Conservation (phyloP, 2,888 invertebrate species). For the Mesopsocus fuscifrons region DNA sequence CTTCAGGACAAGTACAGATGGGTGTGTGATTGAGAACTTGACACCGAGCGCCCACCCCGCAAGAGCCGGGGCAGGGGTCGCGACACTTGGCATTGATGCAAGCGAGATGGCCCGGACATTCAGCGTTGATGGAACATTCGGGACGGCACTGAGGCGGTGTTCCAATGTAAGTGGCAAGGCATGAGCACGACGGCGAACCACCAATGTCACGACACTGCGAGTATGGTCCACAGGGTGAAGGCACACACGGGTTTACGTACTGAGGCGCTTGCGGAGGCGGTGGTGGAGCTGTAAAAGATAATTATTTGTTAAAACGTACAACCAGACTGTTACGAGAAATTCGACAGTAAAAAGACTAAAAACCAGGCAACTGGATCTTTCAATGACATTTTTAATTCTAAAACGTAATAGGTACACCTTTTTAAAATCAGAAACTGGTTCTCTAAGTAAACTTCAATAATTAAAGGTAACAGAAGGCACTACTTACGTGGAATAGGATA, state of each 20-base stretch:
- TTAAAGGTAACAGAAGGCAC: too few species aligned
- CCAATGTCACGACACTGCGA: conserved; percentile 57
- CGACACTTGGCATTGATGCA: conserved; percentile 61
- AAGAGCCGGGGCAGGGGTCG: conserved; percentile 68
- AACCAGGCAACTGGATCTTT: too few species aligned
- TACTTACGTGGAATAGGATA: conserved; percentile 22
- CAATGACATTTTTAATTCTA: too few species aligned
- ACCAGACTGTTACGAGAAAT: too few species aligned
- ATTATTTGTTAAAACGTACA: too few species aligned
- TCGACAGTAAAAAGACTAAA: too few species aligned
- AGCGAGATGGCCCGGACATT: conserved; percentile 56
- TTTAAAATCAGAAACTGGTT: too few species aligned
- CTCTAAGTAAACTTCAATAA: too few species aligned
- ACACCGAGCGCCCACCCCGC: conserved; percentile 63
- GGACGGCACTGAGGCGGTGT: conserved; percentile 60
- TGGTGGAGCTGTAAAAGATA: conserved; percentile 11
- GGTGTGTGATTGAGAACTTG: conserved; percentile 62
- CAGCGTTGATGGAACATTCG: conserved; percentile 59
- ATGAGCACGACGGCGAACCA: conserved; percentile 59
- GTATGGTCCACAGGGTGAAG: conserved; percentile 71
- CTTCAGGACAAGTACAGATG: conserved; percentile 56
- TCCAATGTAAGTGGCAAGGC: conserved; percentile 55
- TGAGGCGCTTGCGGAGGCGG: conserved; percentile 17
- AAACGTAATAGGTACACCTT: too few species aligned
- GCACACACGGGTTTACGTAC: conserved; percentile 34